Evolutionary conservation across 2,888 invertebrate species (phyloP), one percentile per base, ranked within the genome.

Genomic region (Teleogryllus oceanicus): DNA sequence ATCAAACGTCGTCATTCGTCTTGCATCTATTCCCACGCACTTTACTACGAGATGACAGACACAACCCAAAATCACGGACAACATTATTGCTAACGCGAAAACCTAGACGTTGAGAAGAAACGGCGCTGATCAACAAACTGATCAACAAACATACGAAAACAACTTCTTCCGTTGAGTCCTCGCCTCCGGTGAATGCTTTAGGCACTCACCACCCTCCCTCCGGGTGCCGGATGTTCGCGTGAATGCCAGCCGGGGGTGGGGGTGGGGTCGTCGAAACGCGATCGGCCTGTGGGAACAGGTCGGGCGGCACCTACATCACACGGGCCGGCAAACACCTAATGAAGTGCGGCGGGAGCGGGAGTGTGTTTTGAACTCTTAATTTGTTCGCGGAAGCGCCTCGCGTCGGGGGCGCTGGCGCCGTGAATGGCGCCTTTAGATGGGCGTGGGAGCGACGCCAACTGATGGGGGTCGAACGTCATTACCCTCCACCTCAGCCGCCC

Each of bases 331-430:
- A 10, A 12, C 62, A 11, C 62, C 16, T 62, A 62, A 62, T 62
- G 16, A 62, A 62, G 16, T 62, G 62, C n/a, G 13, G 62, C 13
- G 62, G 13, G 62, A 0, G n/a, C 13, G 62, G 62, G 62, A 3
- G 62, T 5, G 62, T 62, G 62, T 62, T 62, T 62, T 62, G 62
- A 62, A 62, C 62, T 62, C 62, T 62, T 62, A 62, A 62, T 62
- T 62, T 62, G 62, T 62, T 62, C 62, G 62, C 62, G 62, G 62
- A n/a, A 62, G 62, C n/a, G 62, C 62, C n/a, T 10, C 62, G 62
- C n/a, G 1, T 12, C 62, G 62, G 11, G 16, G 1, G 62, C 62
- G 62, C 10, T 62, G n/a, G 62, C 13, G n/a, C 62, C 16, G 3
- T 62, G 62, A 62, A 62, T 62, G 62, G 62, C n/a, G 62, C 62